Evolutionary conservation across 2,113 vertebrate genomes (phyloP), one percentile per base, ranked within the genome.

Genomic region (Piprites chloris): DNA sequence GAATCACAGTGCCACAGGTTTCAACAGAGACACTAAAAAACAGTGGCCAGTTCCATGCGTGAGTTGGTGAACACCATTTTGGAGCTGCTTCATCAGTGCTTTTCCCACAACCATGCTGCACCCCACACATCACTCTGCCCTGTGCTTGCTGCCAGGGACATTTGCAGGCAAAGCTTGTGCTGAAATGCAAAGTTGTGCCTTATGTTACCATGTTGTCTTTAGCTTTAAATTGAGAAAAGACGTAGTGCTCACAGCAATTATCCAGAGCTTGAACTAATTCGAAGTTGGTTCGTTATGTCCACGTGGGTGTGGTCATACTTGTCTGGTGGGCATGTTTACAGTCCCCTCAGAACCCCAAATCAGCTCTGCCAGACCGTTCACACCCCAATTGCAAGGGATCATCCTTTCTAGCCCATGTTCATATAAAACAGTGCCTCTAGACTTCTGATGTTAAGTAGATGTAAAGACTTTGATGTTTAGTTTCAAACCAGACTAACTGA

Each of bases 21-120:
- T 87, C 72, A 68, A 68, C n/a, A 65, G 53, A 78, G 66, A 17
- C 41, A n/a, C 33, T 14, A 65, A 33, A 80, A 61, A 11, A 0
- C 33, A 53, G n/a, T 4, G 3, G 19, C 65, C 33, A 27, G 35
- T 68, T 66, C 19, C 37, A 41, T 3, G 1, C 8, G 3, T 10
- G 62, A 74, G 58, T 10, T 62, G 61, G 21, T 56, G 39, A 58
- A 6, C 2, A 3, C 23, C 6, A 6, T 46, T 41, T 52, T 1
- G 3, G 41, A 85, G 69, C 49, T 68, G 27, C 15, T 87, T 26
- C 28, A 9, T 62, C 13, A 4, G 41, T 0, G 0, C 0, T 0
- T n/a, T 87, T 69, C 44, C 53, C 0, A 0, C 2, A 16, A 23
- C 65, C 0, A 0, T 0, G 0, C 33, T 44, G 44, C 58, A 42